These are phyloP conservation scores for Phrynocephalus forsythii DNA, from an alignment of 2,797 vertebrate species.

Conservation along the genomic window DNA sequence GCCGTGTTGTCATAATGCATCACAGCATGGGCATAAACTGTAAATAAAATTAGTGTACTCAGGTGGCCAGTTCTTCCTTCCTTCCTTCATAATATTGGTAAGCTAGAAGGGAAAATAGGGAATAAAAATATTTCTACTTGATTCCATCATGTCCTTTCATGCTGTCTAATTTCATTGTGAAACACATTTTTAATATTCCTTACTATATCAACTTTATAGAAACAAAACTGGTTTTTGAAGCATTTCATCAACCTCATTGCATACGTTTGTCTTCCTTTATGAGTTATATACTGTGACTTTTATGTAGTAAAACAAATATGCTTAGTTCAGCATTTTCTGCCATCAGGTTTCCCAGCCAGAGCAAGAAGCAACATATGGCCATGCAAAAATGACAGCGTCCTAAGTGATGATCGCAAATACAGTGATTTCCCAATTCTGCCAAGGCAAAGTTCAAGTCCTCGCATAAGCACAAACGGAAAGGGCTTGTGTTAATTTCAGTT, in stretches of 20 bases:
- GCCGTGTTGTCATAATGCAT: slow-evolving; percentile 50
- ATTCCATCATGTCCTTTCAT: slow-evolving; percentile 74
- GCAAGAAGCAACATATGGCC: slow-evolving; percentile 65
- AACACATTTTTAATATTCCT: slow-evolving; percentile 48
- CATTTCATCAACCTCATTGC: slow-evolving; percentile 54
- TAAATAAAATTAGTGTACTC: slow-evolving; percentile 58
- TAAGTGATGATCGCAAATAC: slow-evolving; percentile 66
- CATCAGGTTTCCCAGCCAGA: slow-evolving; percentile 54
- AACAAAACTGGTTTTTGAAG: slow-evolving; percentile 70
- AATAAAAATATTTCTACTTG: slow-evolving; percentile 71
- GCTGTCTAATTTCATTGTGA: slow-evolving; percentile 69
- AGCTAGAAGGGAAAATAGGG: slow-evolving; percentile 66
- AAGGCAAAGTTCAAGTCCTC: slow-evolving; percentile 50
- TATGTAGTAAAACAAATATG: slow-evolving; percentile 72
- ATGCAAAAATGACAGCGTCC: slow-evolving; percentile 67
- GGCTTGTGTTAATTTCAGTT: slow-evolving; percentile 53
- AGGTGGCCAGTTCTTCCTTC: slow-evolving; percentile 70
- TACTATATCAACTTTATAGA: slow-evolving; percentile 73
- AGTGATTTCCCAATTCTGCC: slow-evolving; percentile 48
- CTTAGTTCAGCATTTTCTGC: slow-evolving; percentile 67
- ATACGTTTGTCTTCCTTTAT: slow-evolving; percentile 63
- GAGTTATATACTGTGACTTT: slow-evolving; percentile 65
- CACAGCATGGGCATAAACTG: slow-evolving; percentile 33
- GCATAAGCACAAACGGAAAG: slow-evolving; percentile 64
- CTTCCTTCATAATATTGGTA: slow-evolving; percentile 70